These are phyloP conservation scores for Hesperia comma DNA, from an alignment of 2,888 invertebrate genomes.

Conservation along the genomic window DNA sequence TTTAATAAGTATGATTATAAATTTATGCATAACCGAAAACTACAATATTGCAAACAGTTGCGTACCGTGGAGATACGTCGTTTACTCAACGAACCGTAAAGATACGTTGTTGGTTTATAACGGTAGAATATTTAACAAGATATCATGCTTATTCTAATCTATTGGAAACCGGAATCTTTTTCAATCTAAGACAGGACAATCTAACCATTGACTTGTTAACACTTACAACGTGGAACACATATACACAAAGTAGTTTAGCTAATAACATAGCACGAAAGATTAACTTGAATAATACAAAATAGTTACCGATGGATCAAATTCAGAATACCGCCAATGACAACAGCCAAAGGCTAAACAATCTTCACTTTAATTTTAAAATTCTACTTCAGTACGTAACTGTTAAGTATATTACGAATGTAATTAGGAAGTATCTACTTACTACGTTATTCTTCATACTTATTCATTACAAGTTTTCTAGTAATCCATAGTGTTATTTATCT, in stretches of 20 bases:
- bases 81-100: constrained; percentile 16
- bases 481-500: constrained; percentile 12
- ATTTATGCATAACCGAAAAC: constrained; percentile 12
- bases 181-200: constrained; percentile 11
- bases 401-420: neutral
- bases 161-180: constrained; percentile 15
- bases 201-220: constrained; percentile 18
- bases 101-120: neutral
- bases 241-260: neutral
- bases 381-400: neutral
- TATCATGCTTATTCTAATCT: constrained; percentile 12
- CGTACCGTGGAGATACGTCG: neutral
- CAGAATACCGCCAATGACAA: neutral
- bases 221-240: neutral
- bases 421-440: constrained; percentile 27
- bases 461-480: constrained; percentile 4
- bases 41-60: constrained; percentile 25
- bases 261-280: neutral
- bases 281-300: neutral
- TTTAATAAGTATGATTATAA: too few species aligned
- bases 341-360: constrained; percentile 11
- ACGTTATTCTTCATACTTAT: constrained; percentile 8
- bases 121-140: constrained; percentile 3
- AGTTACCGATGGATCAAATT: neutral
- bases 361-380: constrained; percentile 2